Evolutionary conservation across 2,888 invertebrate species (phyloP).

Genomic region (Cistogaster globosa): DNA sequence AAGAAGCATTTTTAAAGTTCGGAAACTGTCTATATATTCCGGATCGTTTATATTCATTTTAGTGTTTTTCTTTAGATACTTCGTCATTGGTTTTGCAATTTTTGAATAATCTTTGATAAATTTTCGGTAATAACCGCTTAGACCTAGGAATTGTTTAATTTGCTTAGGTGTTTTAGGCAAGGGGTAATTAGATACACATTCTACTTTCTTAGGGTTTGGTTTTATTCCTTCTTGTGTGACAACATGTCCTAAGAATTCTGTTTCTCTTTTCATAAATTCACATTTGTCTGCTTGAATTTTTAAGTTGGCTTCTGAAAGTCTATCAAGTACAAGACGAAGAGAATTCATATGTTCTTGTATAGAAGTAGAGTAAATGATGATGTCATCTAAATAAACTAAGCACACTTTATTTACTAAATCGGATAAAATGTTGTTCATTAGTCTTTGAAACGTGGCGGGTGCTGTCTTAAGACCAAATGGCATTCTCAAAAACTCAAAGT

Average conservation of each 20-base stretch:
- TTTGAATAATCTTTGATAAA: too few relatives aligned
- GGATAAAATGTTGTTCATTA: constrained; percentile 63
- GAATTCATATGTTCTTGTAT: constrained; percentile 44
- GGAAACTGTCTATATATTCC: too few relatives aligned
- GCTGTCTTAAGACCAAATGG: constrained; percentile 70
- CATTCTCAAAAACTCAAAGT: constrained; percentile 70
- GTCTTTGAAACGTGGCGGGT: constrained; percentile 69
- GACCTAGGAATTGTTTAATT: too few relatives aligned
- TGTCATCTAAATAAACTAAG: constrained; percentile 68
- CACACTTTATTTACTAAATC: constrained; percentile 58
- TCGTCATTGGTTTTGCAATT: too few relatives aligned
- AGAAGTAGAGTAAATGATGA: constrained; percentile 61
- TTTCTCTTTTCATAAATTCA: constrained; percentile 53
- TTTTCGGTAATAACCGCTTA: too few relatives aligned
- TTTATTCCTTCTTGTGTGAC: neutral
- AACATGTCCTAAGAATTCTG: constrained; percentile 23
- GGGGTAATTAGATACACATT: too few relatives aligned
- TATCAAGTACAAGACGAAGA: neutral
- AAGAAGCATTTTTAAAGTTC: too few relatives aligned
- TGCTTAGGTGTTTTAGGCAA: too few relatives aligned
- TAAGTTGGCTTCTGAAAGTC: neutral
- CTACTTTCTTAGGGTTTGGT: too few relatives aligned
- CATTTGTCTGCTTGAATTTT: constrained; percentile 55
- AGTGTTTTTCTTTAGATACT: too few relatives aligned
- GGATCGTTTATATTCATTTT: too few relatives aligned